phyloP scores from a whole-genome alignment of 2,888 invertebrate species.

The Rugalucina vietnamica region DNA sequence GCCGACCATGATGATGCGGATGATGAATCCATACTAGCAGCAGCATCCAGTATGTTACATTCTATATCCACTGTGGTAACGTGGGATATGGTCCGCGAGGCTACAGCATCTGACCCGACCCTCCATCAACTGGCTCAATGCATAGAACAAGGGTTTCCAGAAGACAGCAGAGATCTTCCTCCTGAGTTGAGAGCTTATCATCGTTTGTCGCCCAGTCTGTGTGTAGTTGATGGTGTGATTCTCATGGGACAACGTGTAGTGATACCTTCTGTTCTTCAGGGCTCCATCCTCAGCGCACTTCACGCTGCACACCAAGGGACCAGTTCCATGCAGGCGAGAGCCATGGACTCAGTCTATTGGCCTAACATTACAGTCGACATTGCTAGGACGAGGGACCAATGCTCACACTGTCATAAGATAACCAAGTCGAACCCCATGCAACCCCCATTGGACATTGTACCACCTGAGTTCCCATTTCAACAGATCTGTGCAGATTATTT shows the following conservation, averaged over 20 bases:
- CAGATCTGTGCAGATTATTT: constrained; percentile 52
- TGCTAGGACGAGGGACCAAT: constrained; percentile 45
- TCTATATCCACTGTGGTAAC: constrained; percentile 31
- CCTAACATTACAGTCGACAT: constrained; percentile 52
- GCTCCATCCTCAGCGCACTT: constrained; percentile 14
- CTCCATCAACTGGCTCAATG: constrained; percentile 13
- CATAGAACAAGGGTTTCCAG: constrained; percentile 21
- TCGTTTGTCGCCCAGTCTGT: constrained; percentile 35
- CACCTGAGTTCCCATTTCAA: constrained; percentile 54
- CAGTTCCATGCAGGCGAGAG: constrained; percentile 47
- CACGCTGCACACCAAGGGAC: constrained; percentile 59
- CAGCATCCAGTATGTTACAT: constrained; percentile 32
- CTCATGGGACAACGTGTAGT: constrained; percentile 44
- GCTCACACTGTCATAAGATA: constrained; percentile 16
- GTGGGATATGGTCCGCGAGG: constrained; percentile 48
- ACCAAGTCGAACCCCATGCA: constrained; percentile 28
- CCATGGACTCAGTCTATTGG: constrained; percentile 56
- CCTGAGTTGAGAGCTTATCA: constrained; percentile 23
- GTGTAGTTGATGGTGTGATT: constrained; percentile 53
- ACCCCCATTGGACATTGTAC: neutral
- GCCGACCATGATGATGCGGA: constrained; percentile 12
- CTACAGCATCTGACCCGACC: constrained; percentile 42
- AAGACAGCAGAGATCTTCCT: constrained; percentile 25
- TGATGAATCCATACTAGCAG: constrained; percentile 39
- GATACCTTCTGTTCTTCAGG: neutral